These are phyloP conservation scores for Setipinna tenuifilis DNA, from an alignment of 2,797 vertebrate genomes.

Conservation along the genomic window DNA sequence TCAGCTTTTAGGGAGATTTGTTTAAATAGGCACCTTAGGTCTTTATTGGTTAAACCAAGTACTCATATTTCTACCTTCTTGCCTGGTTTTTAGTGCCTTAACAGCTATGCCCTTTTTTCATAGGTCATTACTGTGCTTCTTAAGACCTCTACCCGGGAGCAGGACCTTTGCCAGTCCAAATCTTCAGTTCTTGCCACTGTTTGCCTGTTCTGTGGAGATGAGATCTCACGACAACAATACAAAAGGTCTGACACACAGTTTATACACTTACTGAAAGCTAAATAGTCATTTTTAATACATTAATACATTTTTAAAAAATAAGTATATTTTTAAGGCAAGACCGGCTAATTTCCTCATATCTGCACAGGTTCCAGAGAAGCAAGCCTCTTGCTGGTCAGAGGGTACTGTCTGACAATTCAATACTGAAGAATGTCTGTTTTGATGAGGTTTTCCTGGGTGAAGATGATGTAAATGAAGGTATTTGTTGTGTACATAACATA, in stretches of 20 bases:
- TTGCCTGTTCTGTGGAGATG: constrained; percentile 91
- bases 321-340: not conserved
- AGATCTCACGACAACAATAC: constrained; percentile 90
- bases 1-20: no score
- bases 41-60: no score
- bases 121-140: constrained; percentile 87
- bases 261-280: not conserved
- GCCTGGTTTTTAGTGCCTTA: not conserved
- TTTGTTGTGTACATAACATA: not conserved
- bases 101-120: constrained; percentile 35
- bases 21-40: no score
- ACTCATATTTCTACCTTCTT: no score
- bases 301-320: not conserved
- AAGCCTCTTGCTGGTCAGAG: constrained; percentile 75
- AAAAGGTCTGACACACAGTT: constrained; percentile 76
- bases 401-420: constrained; percentile 81
- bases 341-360: not conserved
- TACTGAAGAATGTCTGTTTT: constrained; percentile 83
- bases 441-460: constrained; percentile 88
- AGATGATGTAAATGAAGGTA: constrained; percentile 85
- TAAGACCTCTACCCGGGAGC: constrained; percentile 76
- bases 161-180: constrained; percentile 61
- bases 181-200: constrained; percentile 79
- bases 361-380: constrained; percentile 69
- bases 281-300: not conserved